Percentiles rank a stretch among this genome's conserved stretches.
Conservation (phyloP, 2,797 vertebrate species). For the Danionella dracula region DNA sequence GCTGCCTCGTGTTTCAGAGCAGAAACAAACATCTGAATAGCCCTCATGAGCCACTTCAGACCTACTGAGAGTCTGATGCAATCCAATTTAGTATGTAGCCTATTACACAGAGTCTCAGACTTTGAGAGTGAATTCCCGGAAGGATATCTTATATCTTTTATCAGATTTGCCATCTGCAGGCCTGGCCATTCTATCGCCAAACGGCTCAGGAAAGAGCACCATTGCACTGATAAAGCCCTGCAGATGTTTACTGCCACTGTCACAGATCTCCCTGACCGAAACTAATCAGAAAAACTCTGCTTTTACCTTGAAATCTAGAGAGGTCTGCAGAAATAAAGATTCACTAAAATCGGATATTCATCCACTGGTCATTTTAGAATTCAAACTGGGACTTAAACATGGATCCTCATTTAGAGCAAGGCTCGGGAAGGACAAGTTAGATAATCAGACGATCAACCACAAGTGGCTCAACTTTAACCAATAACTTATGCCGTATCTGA, state of each 20-base stretch:
- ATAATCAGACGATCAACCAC: too few relatives aligned
- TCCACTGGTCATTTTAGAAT: neutral
- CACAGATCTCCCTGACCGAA: neutral
- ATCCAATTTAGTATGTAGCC: constrained; percentile 11
- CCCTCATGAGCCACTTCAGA: constrained; percentile 21
- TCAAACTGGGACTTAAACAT: too few relatives aligned
- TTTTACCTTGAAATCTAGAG: neutral
- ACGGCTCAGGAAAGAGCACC: constrained; percentile 4
- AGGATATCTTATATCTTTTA: constrained; percentile 12
- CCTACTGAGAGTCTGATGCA: constrained; percentile 5
- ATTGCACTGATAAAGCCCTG: neutral
- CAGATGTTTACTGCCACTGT: constrained; percentile 7
- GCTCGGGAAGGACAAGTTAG: too few relatives aligned
- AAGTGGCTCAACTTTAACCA: too few relatives aligned
- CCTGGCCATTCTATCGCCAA: constrained; percentile 10
- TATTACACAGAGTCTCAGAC: constrained; percentile 13
- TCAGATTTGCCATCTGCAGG: constrained; percentile 4
- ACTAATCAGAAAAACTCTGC: neutral
- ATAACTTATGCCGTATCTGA: too few relatives aligned
- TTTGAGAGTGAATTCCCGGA: constrained; percentile 17
- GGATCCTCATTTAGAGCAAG: too few relatives aligned
- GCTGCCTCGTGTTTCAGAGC: neutral
- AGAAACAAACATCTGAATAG: constrained; percentile 23
- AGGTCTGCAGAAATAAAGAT: neutral
- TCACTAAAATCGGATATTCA: too few relatives aligned